Conservation (phyloP, 2,797 vertebrate species). For the Acipenser oxyrinchus region DNA sequence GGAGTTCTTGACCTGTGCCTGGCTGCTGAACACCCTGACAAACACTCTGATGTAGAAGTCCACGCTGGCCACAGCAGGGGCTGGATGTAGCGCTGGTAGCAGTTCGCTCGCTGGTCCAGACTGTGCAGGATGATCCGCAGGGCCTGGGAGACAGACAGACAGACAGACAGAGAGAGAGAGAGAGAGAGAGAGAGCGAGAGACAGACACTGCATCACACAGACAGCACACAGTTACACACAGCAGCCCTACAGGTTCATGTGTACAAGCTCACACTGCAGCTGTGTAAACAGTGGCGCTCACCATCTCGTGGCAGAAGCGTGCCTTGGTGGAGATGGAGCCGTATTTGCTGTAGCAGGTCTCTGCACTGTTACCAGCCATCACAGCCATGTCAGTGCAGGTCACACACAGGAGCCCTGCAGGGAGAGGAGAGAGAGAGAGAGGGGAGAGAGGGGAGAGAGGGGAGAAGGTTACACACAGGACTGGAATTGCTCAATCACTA, state of each 20-base stretch:
- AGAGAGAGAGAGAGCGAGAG: neutral
- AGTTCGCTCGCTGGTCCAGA: conserved; percentile 73
- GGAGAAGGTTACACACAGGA: too few relatives aligned
- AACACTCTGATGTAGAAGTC: conserved; percentile 90
- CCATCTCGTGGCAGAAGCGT: conserved; percentile 89
- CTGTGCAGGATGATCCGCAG: conserved; percentile 82
- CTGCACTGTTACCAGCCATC: conserved; percentile 79
- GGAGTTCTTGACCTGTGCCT: conserved; percentile 78
- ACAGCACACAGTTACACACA: neutral
- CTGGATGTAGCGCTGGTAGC: conserved; percentile 79
- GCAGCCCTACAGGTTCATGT: neutral
- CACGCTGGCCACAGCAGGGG: conserved; percentile 77
- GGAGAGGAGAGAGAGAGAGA: too few relatives aligned
- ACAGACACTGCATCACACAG: neutral
- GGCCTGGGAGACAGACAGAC: conserved; percentile 52
- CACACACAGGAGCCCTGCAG: conserved; percentile 74
- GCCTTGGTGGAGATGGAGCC: conserved; percentile 81
- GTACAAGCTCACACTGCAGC: too few relatives aligned
- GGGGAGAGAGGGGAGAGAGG: too few relatives aligned
- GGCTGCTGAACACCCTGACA: conserved; percentile 73
- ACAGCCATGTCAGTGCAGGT: conserved; percentile 92
- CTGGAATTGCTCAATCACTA: too few relatives aligned
- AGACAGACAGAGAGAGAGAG: neutral
- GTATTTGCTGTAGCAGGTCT: conserved; percentile 90
- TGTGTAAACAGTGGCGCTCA: conserved; percentile 41